Evolutionary conservation across 2,113 vertebrate genomes (phyloP).

Genomic region (Prunella fulvescens): DNA sequence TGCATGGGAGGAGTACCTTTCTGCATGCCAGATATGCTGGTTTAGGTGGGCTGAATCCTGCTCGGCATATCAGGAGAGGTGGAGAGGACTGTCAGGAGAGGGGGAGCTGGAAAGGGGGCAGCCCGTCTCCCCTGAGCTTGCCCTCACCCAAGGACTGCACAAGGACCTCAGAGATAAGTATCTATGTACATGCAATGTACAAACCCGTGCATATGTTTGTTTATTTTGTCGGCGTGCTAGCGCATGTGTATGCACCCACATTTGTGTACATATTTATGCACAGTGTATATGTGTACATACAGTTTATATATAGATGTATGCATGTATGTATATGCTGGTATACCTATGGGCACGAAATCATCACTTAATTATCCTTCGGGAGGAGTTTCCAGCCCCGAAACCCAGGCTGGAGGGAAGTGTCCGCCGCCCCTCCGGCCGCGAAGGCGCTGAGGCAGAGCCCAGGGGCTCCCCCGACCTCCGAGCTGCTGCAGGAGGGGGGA

Average conservation of each 20-base stretch:
- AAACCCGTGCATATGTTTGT: accelerated
- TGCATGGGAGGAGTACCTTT: background rate
- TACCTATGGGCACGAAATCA: background rate
- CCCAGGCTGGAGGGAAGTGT: background rate
- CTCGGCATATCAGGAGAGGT: background rate
- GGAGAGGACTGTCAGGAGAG: background rate
- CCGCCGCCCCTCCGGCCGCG: accelerated
- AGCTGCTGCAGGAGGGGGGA: background rate
- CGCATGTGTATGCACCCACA: too few relatives aligned
- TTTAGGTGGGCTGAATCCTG: background rate
- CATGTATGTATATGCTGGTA: background rate
- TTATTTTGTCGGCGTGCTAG: background rate
- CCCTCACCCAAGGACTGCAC: background rate
- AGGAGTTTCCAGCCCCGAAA: background rate
- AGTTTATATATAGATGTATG: background rate
- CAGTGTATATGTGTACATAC: too few relatives aligned
- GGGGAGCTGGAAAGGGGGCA: background rate
- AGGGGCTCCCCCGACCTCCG: background rate
- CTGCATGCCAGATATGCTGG: background rate
- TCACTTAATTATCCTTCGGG: background rate
- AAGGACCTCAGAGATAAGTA: background rate
- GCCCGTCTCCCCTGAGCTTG: background rate
- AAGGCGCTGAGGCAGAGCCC: background rate
- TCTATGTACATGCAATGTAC: background rate
- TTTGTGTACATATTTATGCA: accelerated